A percentile compares a stretch with the other conserved stretches of the same genome.
These are phyloP conservation scores for Hypsibius dujardini DNA, from an alignment of 1,140 invertebrate species.

Conservation along the genomic window DNA sequence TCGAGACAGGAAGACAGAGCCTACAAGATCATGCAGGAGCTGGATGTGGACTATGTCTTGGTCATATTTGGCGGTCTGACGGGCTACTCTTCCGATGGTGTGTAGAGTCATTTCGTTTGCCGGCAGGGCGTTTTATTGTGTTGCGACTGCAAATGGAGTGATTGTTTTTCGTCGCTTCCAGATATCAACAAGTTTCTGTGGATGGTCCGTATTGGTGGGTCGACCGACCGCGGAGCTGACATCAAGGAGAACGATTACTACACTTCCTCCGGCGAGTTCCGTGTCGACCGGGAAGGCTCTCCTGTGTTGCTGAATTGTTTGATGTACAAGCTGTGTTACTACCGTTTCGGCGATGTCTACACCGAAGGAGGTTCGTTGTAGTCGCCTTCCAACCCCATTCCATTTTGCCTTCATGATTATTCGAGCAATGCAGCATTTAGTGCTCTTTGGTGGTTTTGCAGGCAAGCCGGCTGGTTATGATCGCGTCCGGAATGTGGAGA, in stretches of 20 bases:
- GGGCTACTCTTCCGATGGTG: conserved; percentile 93
- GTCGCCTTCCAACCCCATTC: background rate
- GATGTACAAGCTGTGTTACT: conserved; percentile 94
- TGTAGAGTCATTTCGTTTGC: conserved; percentile 27
- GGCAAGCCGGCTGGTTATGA: conserved; percentile 69
- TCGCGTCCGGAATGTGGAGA: conserved; percentile 70
- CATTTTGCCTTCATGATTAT: background rate
- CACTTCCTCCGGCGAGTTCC: conserved; percentile 75
- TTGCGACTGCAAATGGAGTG: conserved; percentile 13
- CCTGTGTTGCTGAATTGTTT: conserved; percentile 67
- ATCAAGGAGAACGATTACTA: conserved; percentile 95
- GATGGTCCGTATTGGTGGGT: conserved; percentile 96
- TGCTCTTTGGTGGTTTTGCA: conserved; percentile 23
- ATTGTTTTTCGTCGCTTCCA: conserved; percentile 30
- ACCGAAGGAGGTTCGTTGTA: conserved; percentile 65
- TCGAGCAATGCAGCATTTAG: conserved; percentile 13
- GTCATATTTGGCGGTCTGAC: conserved; percentile 94
- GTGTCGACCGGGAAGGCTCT: conserved; percentile 75
- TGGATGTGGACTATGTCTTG: conserved; percentile 92
- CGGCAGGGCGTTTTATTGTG: conserved; percentile 14
- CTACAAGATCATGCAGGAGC: conserved; percentile 87
- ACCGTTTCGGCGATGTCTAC: conserved; percentile 77
- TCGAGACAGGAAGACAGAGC: conserved; percentile 84
- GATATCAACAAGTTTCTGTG: conserved; percentile 96
- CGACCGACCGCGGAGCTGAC: conserved; percentile 75